Conservation (phyloP, 2,113 vertebrate genomes). For the Corvus hawaiiensis region DNA sequence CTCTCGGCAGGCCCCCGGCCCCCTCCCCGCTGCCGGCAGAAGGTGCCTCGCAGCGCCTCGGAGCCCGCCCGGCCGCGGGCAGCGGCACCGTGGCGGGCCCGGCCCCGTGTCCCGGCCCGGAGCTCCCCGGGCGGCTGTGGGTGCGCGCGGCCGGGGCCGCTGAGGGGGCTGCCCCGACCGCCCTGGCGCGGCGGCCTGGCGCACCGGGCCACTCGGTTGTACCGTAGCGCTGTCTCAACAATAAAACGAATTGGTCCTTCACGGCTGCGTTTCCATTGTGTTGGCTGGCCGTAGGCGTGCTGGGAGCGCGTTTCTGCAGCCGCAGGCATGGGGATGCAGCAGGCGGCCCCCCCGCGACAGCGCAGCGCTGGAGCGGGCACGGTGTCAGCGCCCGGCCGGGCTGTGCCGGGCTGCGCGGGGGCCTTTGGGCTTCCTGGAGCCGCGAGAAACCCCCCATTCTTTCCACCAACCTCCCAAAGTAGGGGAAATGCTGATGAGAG, state of each 20-base stretch:
- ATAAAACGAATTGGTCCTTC: neutral
- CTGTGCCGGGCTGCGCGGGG: neutral
- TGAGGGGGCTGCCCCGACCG: neutral
- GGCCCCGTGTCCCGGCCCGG: neutral
- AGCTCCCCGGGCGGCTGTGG: neutral
- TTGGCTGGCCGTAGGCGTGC: neutral
- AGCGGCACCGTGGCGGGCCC: neutral
- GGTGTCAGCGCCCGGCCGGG: neutral
- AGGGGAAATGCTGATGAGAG: rapidly evolving
- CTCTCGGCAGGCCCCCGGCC: neutral
- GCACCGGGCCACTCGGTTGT: rapidly evolving
- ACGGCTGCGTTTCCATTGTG: neutral
- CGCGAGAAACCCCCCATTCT: rapidly evolving
- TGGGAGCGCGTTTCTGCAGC: neutral
- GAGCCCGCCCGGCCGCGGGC: too few relatives aligned
- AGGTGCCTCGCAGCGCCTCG: too few relatives aligned
- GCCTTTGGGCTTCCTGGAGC: too few relatives aligned
- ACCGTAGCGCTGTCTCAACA: neutral
- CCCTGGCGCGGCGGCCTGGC: neutral
- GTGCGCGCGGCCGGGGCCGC: neutral
- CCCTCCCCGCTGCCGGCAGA: too few relatives aligned
- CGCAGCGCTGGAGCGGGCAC: neutral
- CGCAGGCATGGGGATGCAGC: neutral
- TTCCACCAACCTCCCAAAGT: rapidly evolving
- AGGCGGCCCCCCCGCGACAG: neutral